Evolutionary conservation across 1,140 invertebrate species (phyloP), one percentile per base, ranked within the genome.

Genomic region (Amyelois transitella): DNA sequence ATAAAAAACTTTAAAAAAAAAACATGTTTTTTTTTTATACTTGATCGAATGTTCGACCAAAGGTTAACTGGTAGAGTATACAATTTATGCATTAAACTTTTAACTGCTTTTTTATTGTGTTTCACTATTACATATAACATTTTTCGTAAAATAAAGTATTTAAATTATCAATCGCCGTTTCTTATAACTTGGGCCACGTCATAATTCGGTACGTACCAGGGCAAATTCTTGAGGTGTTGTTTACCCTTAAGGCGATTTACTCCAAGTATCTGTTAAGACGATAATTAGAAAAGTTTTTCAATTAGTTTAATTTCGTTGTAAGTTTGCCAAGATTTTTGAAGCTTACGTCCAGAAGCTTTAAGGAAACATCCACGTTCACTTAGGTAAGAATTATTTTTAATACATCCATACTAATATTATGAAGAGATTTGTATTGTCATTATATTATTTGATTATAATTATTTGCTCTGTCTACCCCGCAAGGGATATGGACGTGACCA

Each of bases 221-320:
- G 73, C 62, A 65, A 77, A 87, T 84, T 77, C 74, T 72, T 76
- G 72, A 85, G 84, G 81, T 85, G 84, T 83, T 87, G 77, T 85
- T 87, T 87, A 81, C 73, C 81, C 81, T 79, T 75, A 82, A 84
- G 84, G 81, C 81, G 84, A 87, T 87, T 87, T 87, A 78, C 77
- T 38, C 75, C 72, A 83, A 87, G 84, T 85, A 81, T 81, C 81
- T 79, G 80, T 77, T 84, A 84, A 87, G 84, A 72, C 77, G 79
- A 87, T 87, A 87, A 87, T 87, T 87, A 87, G 78, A 85, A 87
- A 87, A 87, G 67, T 87, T 87, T 87, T 87, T 85, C 81, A 87
- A 87, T 87, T 87, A 87, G 77, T 85, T 80, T 81, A 82, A 87
- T 84, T 85, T 81, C 76, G 69, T 71, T 74, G 70, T 81, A 81